Evolutionary conservation across 2,797 vertebrate genomes (phyloP).

Genomic region (Enteromius thamalakanensis): DNA sequence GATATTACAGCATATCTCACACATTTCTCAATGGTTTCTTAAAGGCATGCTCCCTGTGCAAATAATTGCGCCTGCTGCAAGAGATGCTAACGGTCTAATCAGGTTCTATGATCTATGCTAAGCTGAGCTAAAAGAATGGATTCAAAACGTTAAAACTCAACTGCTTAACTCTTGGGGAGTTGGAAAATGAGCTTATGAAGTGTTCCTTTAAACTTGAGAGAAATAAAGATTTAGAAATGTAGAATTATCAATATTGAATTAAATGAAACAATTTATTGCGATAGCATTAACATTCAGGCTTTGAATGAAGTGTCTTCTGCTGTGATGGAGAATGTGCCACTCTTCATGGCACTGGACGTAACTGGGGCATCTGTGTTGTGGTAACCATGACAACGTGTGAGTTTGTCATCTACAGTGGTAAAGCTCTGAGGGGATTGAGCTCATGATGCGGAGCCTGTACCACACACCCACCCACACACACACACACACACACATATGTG

Average conservation of each 20-base stretch:
- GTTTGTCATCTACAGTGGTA: constrained; percentile 73
- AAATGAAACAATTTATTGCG: background rate
- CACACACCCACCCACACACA: constrained; percentile 20
- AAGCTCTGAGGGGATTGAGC: constrained; percentile 59
- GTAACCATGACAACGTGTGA: constrained; percentile 77
- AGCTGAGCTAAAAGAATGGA: too few relatives aligned
- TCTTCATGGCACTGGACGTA: constrained; percentile 66
- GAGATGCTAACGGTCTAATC: too few relatives aligned
- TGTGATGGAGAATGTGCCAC: constrained; percentile 61
- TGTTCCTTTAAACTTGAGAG: background rate
- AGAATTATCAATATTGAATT: background rate
- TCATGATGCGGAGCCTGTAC: constrained; percentile 46
- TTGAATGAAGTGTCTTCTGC: constrained; percentile 28
- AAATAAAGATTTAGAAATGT: background rate
- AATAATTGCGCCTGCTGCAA: too few relatives aligned
- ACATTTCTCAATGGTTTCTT: too few relatives aligned
- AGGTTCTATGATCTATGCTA: too few relatives aligned
- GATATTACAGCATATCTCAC: too few relatives aligned
- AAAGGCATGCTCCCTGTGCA: too few relatives aligned
- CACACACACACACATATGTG: constrained; percentile 5
- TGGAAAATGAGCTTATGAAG: too few relatives aligned
- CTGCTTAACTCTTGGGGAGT: too few relatives aligned
- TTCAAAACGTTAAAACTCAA: too few relatives aligned
- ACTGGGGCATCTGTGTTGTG: constrained; percentile 78
- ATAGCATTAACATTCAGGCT: background rate